Evolutionary conservation across 1,140 invertebrate species (phyloP).

Genomic region (Sminthurides bifidus): DNA sequence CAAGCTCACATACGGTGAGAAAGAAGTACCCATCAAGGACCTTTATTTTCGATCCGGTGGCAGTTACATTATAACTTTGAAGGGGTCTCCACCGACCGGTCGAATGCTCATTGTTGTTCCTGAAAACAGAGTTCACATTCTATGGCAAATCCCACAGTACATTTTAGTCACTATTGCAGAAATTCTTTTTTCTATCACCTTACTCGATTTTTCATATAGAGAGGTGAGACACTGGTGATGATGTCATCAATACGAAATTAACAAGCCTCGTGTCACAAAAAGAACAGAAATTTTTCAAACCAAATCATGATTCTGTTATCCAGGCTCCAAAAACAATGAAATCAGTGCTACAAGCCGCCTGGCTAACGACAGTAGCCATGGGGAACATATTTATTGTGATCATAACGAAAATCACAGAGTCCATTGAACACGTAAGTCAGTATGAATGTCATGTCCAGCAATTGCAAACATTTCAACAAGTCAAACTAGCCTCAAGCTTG

Average conservation of each 20-base stretch:
- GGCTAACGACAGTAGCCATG: constrained; percentile 66
- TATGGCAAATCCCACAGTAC: constrained; percentile 23
- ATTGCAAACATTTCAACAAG: background rate
- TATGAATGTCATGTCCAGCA: background rate
- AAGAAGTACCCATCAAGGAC: no score
- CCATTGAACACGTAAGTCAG: constrained; percentile 46
- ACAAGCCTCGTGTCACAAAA: background rate
- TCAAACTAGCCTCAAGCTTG: background rate
- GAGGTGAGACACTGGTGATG: background rate
- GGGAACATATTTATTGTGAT: constrained; percentile 87
- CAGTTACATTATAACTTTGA: constrained; percentile 19
- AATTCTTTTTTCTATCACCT: constrained; percentile 58
- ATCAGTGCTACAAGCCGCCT: constrained; percentile 6
- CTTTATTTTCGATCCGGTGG: constrained; percentile 20
- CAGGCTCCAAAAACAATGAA: constrained; percentile 7
- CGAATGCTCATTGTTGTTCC: constrained; percentile 12
- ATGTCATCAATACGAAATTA: background rate
- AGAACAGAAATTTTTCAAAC: background rate
- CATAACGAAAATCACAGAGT: constrained; percentile 55
- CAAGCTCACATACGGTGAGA: background rate
- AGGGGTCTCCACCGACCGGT: background rate
- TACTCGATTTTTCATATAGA: constrained; percentile 22
- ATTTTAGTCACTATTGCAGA: constrained; percentile 55
- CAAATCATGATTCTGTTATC: background rate
- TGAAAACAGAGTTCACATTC: constrained; percentile 22